Base-by-base conservation (phyloP, 2,113 vertebrate genomes). In the Asarcornis scutulata region DNA sequence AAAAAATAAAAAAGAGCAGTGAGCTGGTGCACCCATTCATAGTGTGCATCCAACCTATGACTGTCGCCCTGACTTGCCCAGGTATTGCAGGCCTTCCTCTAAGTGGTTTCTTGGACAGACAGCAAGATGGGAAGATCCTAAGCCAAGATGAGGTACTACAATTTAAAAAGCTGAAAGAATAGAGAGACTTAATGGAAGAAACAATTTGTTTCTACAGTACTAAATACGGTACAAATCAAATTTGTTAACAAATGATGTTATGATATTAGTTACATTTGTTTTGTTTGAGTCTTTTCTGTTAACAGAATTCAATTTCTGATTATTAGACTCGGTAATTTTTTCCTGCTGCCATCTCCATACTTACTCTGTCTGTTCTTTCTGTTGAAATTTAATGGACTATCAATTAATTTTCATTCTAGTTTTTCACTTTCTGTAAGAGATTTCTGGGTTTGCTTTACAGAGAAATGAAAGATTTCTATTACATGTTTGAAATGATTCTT, bases 31-130 rank as follows among this genome's bases (percentile, higher is more conserved):
- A 40, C 29, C 59, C 29, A 38, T 50, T 13, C 31, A 23, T 27
- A 6, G 2, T 16, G 11, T 40, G 20, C 0, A 0, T 38, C 59
- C 66, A 63, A 2, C 58, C 9, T 1, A 2, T 13, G 52, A 13
- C 31, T 76, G 32, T 46, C 31, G 52, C 55, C 29, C 34, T 48
- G 52, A 25, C 17, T 42, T 56, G 60, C 18, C 25, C 34, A 15
- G 29, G 26, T 17, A 20, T 40, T 64, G 36, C 29, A 76, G 23
- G 17, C 22, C 25, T 58, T 50, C 48, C 42, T 64, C 34, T 60
- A 4, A 11, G 4, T 17, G 7, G 31, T 68, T 52, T 26, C 17
- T 71, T 32, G 63, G 62, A 31, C 20, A 2, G 52, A 23, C 20
- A 50, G 32, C 14, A 82, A 71, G 58, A 26, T 5, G 13, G 4